Conservation (phyloP, 2,113 vertebrate species). For the Herpetotheres cachinnans region DNA sequence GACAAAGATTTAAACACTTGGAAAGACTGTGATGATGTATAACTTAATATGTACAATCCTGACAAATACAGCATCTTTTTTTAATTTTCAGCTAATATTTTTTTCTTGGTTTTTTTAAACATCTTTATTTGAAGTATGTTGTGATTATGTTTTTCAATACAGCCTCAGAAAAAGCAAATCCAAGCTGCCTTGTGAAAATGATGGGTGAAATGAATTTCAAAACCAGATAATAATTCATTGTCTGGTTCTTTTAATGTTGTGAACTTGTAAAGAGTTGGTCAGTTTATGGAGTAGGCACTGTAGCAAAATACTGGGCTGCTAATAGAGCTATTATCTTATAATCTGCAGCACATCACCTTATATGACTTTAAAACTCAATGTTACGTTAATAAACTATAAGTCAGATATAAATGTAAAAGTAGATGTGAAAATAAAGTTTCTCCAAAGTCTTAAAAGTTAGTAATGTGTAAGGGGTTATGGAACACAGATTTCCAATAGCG, state of each 20-base stretch:
- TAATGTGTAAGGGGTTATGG: not conserved
- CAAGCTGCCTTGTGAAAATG: not conserved
- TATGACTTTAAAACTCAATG: not conserved
- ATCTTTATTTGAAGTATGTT: not conserved
- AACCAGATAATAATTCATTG: not conserved
- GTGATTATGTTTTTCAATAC: not conserved
- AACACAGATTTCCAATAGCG: not conserved
- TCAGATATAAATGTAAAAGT: not conserved
- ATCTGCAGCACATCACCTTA: not conserved
- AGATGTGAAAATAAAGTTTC: not conserved
- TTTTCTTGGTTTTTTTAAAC: not conserved
- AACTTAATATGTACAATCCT: not conserved
- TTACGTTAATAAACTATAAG: not conserved
- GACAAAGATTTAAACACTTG: not conserved
- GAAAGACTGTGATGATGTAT: accelerated
- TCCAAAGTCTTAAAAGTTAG: not conserved
- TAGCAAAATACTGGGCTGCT: not conserved
- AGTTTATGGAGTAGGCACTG: not conserved
- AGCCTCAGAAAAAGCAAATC: not conserved
- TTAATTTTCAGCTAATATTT: not conserved
- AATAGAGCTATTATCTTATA: not conserved
- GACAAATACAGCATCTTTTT: not conserved
- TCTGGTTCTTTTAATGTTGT: not conserved
- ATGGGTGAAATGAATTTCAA: not conserved
- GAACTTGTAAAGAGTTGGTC: not conserved